These are phyloP conservation scores for Smutsia temminckii DNA, from an alignment of 2,797 vertebrate genomes.

Conservation along the genomic window DNA sequence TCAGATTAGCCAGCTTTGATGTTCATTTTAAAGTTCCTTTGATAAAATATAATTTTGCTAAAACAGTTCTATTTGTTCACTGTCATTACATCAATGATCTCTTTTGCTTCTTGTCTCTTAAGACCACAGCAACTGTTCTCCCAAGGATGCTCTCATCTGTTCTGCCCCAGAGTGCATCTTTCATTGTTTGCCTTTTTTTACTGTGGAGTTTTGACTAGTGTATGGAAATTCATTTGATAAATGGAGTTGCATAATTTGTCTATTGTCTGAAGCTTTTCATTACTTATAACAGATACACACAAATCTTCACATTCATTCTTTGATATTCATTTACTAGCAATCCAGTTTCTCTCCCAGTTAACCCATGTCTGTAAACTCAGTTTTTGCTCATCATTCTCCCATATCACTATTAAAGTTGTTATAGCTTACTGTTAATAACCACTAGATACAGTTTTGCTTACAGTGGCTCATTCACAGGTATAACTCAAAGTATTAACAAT, in stretches of 20 bases:
- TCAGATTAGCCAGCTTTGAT: conserved; percentile 3
- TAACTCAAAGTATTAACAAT: conserved; percentile 43
- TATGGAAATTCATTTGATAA: conserved; percentile 13
- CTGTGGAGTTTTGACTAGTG: background rate
- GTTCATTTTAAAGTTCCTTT: conserved; percentile 46
- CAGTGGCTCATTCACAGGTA: background rate
- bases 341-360: background rate
- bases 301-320: conserved; percentile 30
- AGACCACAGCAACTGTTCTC: background rate
- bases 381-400: background rate
- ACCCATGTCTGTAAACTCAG: background rate
- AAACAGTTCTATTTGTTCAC: background rate
- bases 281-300: background rate
- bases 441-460: background rate
- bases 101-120: background rate
- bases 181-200: conserved; percentile 9
- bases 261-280: background rate
- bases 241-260: background rate
- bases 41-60: conserved; percentile 25
- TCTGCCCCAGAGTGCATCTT: background rate
- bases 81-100: background rate
- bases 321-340: conserved; percentile 13
- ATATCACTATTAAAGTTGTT: conserved; percentile 24
- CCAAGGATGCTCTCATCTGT: conserved; percentile 2
- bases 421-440: background rate